A percentile compares a stretch with the other conserved stretches of the same genome.
These are phyloP conservation scores for Osmerus eperlanus DNA, from an alignment of 2,113 vertebrate genomes.

Conservation along the genomic window DNA sequence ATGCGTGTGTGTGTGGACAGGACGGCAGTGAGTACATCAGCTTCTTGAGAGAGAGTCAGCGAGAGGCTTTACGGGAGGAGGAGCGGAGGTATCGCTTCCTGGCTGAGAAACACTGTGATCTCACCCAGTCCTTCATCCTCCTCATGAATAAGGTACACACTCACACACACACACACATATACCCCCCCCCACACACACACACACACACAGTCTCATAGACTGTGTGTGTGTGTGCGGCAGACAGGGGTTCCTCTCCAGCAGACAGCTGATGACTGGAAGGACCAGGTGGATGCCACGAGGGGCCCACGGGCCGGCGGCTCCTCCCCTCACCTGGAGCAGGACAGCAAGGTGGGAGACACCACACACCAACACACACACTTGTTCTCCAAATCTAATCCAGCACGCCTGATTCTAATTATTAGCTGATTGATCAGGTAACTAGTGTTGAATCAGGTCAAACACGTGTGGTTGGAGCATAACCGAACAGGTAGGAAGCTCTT, in stretches of 20 bases:
- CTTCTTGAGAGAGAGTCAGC: constrained; percentile 82
- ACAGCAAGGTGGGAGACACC: constrained; percentile 33
- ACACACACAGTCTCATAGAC: background rate
- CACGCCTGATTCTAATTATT: too few relatives aligned
- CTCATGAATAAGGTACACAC: constrained; percentile 71
- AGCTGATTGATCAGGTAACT: too few relatives aligned
- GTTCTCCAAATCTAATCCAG: background rate
- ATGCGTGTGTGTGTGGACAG: constrained; percentile 59
- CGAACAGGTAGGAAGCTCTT: too few relatives aligned
- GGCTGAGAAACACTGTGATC: constrained; percentile 86
- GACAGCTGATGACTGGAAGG: constrained; percentile 57
- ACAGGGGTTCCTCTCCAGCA: constrained; percentile 57
- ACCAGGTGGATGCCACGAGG: constrained; percentile 58
- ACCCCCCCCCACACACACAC: background rate
- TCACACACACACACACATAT: background rate
- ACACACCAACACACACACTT: background rate
- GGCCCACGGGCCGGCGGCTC: background rate
- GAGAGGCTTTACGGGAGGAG: constrained; percentile 84
- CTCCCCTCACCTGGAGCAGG: background rate
- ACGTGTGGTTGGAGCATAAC: too few relatives aligned
- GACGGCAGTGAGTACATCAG: constrained; percentile 71
- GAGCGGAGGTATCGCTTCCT: constrained; percentile 92
- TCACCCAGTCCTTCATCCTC: constrained; percentile 56
- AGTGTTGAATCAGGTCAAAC: too few relatives aligned
- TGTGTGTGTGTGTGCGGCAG: constrained; percentile 40